phyloP scores from a whole-genome alignment of 2,113 vertebrate species.

The Amphiprion percula region DNA sequence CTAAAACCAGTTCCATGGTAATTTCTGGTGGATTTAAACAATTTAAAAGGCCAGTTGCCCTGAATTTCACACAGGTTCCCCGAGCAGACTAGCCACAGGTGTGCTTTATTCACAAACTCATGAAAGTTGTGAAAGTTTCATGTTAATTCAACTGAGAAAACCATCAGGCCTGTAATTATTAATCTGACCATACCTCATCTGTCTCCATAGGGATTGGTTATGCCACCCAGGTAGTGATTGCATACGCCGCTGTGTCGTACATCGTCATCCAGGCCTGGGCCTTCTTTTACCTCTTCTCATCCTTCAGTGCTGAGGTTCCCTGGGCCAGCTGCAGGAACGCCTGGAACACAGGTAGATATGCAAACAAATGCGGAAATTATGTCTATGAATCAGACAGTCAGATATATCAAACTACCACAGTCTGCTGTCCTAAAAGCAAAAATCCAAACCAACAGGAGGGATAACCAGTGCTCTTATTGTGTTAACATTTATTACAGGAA shows the following conservation, averaged over 20 bases:
- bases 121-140: neutral
- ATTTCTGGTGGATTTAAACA: too few species aligned
- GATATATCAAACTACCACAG: neutral
- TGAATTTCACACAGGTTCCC: too few species aligned
- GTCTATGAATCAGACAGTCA: too few species aligned
- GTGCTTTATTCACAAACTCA: too few species aligned
- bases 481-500: too few species aligned
- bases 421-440: too few species aligned
- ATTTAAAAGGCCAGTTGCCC: too few species aligned
- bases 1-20: too few species aligned
- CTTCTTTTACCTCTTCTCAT: slow-evolving; percentile 93
- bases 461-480: too few species aligned
- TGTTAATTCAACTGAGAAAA: neutral
- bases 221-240: slow-evolving; percentile 78
- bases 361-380: neutral
- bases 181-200: neutral
- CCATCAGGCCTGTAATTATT: neutral
- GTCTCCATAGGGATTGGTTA: slow-evolving; percentile 76
- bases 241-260: slow-evolving; percentile 79
- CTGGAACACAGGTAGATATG: slow-evolving; percentile 90
- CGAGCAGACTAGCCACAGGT: too few species aligned
- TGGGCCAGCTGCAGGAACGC: slow-evolving; percentile 90
- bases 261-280: slow-evolving; percentile 83
- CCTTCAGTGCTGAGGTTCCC: slow-evolving; percentile 88
- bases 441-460: too few species aligned